Conservation (phyloP, 2,113 vertebrate genomes). For the Pimephales promelas region DNA sequence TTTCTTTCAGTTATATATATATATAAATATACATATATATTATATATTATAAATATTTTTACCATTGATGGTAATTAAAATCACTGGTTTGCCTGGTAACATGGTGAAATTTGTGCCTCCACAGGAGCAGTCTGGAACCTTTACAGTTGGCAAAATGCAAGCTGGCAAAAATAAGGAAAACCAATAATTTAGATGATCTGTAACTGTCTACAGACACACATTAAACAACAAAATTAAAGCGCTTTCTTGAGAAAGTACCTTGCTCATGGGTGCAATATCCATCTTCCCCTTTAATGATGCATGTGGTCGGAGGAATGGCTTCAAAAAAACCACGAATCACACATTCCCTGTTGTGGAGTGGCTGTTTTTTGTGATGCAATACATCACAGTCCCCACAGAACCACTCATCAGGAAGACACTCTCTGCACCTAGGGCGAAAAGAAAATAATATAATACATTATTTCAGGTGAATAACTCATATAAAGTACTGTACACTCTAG, state of each 20-base stretch:
- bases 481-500: too few relatives aligned
- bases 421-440: neutral
- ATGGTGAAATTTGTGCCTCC: neutral
- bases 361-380: neutral
- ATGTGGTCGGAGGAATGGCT: neutral
- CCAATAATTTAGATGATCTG: neutral
- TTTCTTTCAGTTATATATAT: too few relatives aligned
- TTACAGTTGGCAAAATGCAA: neutral
- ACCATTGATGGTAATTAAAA: neutral
- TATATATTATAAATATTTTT: too few relatives aligned
- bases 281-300: neutral
- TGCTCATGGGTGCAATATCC: constrained; percentile 6
- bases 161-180: neutral
- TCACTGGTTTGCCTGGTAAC: neutral
- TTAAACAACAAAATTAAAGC: neutral
- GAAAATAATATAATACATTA: neutral
- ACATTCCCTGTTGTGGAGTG: neutral
- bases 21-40: too few relatives aligned
- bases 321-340: neutral
- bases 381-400: constrained; percentile 1
- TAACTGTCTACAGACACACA: neutral
- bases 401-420: neutral
- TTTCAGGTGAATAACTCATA: neutral
- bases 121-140: neutral
- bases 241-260: neutral